Evolutionary conservation across 2,797 vertebrate species (phyloP).

Genomic region (Macropus fuliginosus): DNA sequence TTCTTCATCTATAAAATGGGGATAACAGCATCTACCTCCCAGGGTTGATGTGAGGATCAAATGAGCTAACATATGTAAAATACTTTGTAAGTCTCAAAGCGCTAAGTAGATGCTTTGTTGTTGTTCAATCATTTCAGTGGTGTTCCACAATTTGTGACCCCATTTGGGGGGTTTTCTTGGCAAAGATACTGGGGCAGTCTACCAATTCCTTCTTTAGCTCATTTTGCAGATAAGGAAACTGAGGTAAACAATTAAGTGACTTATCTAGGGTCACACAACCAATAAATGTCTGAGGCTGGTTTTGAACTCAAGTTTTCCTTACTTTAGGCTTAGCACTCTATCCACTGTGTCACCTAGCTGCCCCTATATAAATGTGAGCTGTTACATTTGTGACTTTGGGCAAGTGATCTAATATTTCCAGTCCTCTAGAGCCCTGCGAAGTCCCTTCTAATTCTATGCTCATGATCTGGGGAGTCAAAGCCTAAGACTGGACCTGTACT

Average conservation of each 20-base stretch:
- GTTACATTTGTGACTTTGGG: not conserved
- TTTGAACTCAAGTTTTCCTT: too few relatives aligned
- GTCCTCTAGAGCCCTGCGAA: not conserved
- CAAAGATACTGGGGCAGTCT: too few relatives aligned
- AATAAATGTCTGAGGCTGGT: too few relatives aligned
- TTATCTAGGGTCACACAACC: too few relatives aligned
- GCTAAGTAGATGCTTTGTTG: not conserved
- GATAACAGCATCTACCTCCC: not conserved
- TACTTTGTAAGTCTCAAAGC: not conserved
- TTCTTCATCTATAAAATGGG: not conserved
- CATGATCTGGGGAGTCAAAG: not conserved
- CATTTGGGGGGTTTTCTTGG: too few relatives aligned
- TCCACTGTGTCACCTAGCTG: too few relatives aligned
- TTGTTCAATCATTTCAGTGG: not conserved
- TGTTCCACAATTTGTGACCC: not conserved
- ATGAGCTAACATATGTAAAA: not conserved
- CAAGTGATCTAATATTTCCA: not conserved
- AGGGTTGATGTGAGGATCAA: not conserved
- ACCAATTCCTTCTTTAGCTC: too few relatives aligned
- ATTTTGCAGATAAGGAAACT: too few relatives aligned
- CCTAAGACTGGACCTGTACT: not conserved
- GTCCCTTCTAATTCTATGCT: not conserved
- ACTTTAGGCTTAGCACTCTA: too few relatives aligned
- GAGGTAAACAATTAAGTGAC: too few relatives aligned
- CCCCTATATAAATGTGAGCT: not conserved